These are phyloP conservation scores for Arion vulgaris DNA, from an alignment of 1,140 invertebrate species.

Conservation along the genomic window DNA sequence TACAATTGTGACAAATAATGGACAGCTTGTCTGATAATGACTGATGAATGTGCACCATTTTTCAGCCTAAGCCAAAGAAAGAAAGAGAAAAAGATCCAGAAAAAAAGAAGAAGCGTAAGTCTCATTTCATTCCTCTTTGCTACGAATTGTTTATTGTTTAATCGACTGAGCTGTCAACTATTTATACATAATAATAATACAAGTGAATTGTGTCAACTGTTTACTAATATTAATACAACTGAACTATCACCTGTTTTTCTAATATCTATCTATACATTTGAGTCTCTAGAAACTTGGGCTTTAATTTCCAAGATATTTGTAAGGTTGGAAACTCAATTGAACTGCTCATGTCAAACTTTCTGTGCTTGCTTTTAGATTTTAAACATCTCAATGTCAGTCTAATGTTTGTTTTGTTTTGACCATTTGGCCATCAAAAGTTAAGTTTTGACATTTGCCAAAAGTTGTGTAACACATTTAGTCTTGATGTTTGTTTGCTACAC, in stretches of 20 bases:
- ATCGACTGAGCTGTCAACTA: too few relatives aligned
- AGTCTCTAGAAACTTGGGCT: background rate
- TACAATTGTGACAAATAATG: background rate
- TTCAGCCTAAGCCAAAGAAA: conserved; percentile 31
- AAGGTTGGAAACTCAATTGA: too few relatives aligned
- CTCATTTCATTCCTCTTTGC: background rate
- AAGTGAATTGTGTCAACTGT: too few relatives aligned
- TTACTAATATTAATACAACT: background rate
- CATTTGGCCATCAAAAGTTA: too few relatives aligned
- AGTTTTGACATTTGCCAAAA: too few relatives aligned
- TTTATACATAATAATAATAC: too few relatives aligned
- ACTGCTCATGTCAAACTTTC: too few relatives aligned
- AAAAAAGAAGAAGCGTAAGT: conserved; percentile 40
- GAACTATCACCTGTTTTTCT: background rate
- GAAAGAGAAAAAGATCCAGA: conserved; percentile 30
- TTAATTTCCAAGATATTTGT: background rate
- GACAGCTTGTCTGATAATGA: background rate
- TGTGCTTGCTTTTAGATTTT: too few relatives aligned
- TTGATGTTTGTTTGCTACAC: too few relatives aligned
- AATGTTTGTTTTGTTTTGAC: too few relatives aligned
- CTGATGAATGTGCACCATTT: background rate
- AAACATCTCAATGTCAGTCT: too few relatives aligned
- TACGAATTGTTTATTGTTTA: background rate
- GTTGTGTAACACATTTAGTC: too few relatives aligned
- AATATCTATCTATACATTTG: background rate